A percentile compares a stretch with the other conserved stretches of the same genome.
Conservation (phyloP, 2,888 invertebrate species). For the Drosophila niveifrons region DNA sequence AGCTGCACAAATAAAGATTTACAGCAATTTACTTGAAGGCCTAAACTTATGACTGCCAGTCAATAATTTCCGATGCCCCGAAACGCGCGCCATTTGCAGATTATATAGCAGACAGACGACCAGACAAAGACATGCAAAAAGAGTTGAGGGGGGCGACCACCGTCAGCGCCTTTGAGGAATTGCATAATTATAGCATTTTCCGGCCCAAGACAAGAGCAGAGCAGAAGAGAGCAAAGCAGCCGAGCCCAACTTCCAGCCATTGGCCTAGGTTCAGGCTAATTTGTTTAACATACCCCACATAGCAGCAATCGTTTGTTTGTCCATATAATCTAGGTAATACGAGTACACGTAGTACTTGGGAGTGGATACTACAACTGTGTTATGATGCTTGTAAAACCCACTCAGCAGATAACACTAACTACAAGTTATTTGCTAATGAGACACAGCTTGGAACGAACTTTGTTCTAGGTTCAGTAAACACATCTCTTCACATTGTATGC, state of each 20-base stretch:
- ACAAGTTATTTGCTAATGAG: conserved; percentile 9
- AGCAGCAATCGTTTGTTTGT: conserved; percentile 50
- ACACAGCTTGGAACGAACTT: neutral
- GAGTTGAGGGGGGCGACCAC: conserved; percentile 69
- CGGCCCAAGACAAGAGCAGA: conserved; percentile 24
- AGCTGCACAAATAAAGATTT: conserved; percentile 82
- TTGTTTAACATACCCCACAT: conserved; percentile 63
- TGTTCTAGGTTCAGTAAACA: conserved; percentile 5
- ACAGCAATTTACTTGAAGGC: conserved; percentile 74
- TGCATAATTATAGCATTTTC: conserved; percentile 83
- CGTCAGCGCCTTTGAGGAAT: conserved; percentile 83
- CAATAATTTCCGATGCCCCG: conserved; percentile 75
- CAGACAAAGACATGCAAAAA: neutral
- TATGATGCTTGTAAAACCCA: conserved; percentile 1
- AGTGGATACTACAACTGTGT: conserved; percentile 20
- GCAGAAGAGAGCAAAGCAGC: neutral
- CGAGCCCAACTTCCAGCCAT: conserved; percentile 23
- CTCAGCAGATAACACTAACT: neutral
- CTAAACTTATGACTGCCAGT: conserved; percentile 61
- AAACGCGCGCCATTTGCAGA: conserved; percentile 65
- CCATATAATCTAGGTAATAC: conserved; percentile 58
- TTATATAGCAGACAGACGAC: conserved; percentile 54
- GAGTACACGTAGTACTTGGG: conserved; percentile 13
- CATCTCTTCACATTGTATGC: neutral
- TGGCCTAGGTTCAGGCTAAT: conserved; percentile 63